These are phyloP conservation scores for Thamnophis elegans DNA, from an alignment of 2,797 vertebrate genomes.

Conservation along the genomic window DNA sequence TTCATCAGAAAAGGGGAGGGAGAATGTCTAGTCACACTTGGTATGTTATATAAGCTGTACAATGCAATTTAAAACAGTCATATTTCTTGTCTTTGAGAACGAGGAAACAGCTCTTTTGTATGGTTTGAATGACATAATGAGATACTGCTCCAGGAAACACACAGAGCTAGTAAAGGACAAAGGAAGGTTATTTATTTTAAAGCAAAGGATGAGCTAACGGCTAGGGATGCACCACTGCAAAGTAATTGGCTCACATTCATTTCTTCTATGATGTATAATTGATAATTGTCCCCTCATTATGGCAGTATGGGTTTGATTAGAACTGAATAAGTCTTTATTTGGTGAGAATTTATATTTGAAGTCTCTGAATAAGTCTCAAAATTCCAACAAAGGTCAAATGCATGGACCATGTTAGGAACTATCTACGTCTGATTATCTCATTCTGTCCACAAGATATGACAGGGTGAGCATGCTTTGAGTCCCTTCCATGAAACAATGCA, in stretches of 20 bases:
- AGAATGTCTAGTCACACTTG: not conserved
- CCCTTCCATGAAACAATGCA: not conserved
- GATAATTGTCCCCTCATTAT: not conserved
- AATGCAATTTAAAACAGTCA: not conserved
- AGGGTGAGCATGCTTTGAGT: not conserved
- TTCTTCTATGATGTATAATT: not conserved
- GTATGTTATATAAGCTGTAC: not conserved
- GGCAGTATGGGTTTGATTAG: not conserved
- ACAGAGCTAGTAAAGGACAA: slow-evolving; percentile 11
- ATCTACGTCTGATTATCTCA: not conserved
- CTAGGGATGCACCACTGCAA: not conserved
- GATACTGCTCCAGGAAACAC: not conserved
- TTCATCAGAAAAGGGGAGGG: not conserved
- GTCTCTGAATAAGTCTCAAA: not conserved
- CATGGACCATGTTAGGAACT: not conserved
- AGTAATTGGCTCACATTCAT: not conserved
- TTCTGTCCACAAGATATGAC: not conserved
- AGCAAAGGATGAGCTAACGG: not conserved
- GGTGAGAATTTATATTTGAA: not conserved
- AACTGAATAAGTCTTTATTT: not conserved
- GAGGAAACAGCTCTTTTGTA: not conserved
- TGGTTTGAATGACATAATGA: slow-evolving; percentile 11
- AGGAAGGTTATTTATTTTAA: not conserved
- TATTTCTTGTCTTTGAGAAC: not conserved
- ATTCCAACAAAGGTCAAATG: not conserved